Base-by-base conservation (phyloP, 2,113 vertebrate genomes). In the Planiliza haematocheilus region DNA sequence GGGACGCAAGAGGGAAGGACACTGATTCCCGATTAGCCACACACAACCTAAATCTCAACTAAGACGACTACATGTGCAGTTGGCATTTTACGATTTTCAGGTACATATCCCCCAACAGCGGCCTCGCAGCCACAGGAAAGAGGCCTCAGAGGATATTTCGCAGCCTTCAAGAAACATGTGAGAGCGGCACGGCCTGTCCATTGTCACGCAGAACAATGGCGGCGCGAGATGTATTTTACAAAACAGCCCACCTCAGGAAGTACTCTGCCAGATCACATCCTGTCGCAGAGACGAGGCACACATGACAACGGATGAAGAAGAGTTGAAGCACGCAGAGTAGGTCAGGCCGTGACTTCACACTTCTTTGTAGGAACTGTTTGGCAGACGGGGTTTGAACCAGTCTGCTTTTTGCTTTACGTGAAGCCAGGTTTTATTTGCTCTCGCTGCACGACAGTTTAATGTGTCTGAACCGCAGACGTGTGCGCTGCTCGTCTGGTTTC, bases 191-290 rank as follows among this genome's bases (percentile, higher is more conserved):
- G 18, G 72, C 79, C 60, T 51, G 55, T 61, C 75, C 61, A 79
- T 89, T 89, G 83, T 89, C 86, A 66, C 8, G 51, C 3, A 69
- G 82, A 89, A 89, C 88, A 87, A 88, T 87, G 63, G 46, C n/a
- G 48, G 36, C 37, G 41, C 56, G 79, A 74, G 74, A 87, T 10
- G 30, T 56, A 64, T 59, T 59, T 30, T 70, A 67, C 43, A 48
- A 76, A 68, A 62, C 82, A 50, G 51, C 61, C 18, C 45, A 77
- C 51, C 80, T 76, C 87, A 91, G 85, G 90, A 91, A 91, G 83
- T 77, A 85, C 81, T 88, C 81, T 68, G 62, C 81, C 85, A 86
- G 77, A 89, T 88, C 89, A 75, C 59, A 42, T 91, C 90, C 86
- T 87, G 85, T 61, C 81, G 63, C 24, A 46, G 56, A 70, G 74